Conservation (phyloP, 2,113 vertebrate species). For the Cathartes aura region DNA sequence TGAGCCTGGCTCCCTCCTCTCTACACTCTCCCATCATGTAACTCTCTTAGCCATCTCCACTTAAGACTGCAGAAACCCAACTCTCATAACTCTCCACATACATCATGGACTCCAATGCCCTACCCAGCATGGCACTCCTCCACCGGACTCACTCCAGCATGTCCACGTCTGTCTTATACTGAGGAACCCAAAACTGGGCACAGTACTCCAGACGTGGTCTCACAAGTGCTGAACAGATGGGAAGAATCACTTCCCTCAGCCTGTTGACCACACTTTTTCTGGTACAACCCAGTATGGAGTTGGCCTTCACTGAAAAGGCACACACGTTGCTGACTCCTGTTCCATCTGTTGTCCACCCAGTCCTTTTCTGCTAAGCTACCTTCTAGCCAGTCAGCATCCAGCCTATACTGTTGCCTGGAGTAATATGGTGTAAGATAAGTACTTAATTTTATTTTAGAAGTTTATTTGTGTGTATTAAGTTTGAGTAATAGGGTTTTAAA, state of each 20-base stretch:
- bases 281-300: neutral
- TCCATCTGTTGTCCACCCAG: neutral
- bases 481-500: neutral
- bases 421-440: neutral
- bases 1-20: neutral
- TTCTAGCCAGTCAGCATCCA: neutral
- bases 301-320: neutral
- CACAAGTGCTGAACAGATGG: neutral
- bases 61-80: neutral
- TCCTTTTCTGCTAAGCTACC: neutral
- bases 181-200: neutral
- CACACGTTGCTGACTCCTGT: neutral
- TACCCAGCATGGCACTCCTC: neutral
- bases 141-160: neutral
- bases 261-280: neutral
- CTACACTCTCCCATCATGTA: neutral
- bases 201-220: neutral
- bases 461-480: neutral
- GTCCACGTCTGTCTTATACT: rapidly evolving
- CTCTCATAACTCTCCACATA: neutral
- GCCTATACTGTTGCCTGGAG: neutral
- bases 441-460: neutral
- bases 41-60: neutral
- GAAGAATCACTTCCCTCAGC: neutral
- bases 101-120: rapidly evolving